Base-by-base conservation (phyloP, 2,113 vertebrate species). In the Parotia lawesii region DNA sequence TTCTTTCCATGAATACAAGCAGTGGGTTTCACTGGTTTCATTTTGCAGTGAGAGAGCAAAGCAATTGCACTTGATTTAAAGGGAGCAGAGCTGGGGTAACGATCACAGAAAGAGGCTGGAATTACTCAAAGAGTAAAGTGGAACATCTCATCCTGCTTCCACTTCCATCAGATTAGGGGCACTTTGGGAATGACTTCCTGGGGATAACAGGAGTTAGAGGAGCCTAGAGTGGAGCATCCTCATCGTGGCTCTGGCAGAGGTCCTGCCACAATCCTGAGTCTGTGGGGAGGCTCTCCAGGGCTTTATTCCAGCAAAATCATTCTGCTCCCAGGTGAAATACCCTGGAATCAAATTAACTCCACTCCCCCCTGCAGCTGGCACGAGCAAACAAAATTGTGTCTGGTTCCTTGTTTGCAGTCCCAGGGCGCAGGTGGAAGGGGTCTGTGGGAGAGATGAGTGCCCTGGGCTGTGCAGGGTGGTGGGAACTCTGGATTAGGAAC, bases 81-180 rank as follows among this genome's bases (percentile, higher is more conserved):
- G 77, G 75, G 65, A 69, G 93, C 54, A 91, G 54, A 76, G 56
- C 47, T 75, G 3, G 24, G 69, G 65, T 93, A 93, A 96, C 64
- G 92, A 95, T 92, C 89, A 93, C 70, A 92, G 89, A 95, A 92
- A 91, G 80, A 87, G 81, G 56, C n/a, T 95, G 91, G 80, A 96
- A 97, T 97, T 92, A 92, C 88, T 94, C 94, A 83, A 71, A 96
- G 96, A 97, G 95, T 96, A 90, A 97, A 77, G 67, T 37, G 57
- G 71, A 76, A 66, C 5, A 5, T 86, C 74, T 83, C 61, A 53
- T 83, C 50, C 70, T 86, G 77, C 79, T 90, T 87, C 38, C 57
- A 57, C 51, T 96, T 91, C 66, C 95, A 74, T 94, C 76, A 65
- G 48, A 58, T 80, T 27, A 37, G 89, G 83, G 20, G 31, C 50